Base-by-base conservation (phyloP, 2,113 vertebrate genomes). In the Stegastes partitus region DNA sequence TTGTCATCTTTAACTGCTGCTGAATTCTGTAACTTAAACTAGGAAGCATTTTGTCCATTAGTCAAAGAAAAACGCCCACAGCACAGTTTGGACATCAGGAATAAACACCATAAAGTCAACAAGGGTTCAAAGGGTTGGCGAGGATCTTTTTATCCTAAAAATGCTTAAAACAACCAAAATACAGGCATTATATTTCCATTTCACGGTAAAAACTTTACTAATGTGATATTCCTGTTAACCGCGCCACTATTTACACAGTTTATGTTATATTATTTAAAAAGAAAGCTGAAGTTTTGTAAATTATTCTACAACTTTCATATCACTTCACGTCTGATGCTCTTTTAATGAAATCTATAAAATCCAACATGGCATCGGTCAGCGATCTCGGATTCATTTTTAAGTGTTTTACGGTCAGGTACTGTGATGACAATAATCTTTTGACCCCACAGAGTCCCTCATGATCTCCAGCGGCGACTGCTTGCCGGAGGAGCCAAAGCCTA, bases 401-500 rank as follows among this genome's bases (percentile, higher is more conserved):
- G 0, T 39, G 34, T 21, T 42, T 11, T 45, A 37, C 58, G 63
- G 53, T 53, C 19, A 53, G 22, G 15, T 37, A 61, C 78, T 22
- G 3, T 37, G 22, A 63, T 83, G 77, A 95, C 83, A 69, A n/a
- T 16, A 3, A 42, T 57, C 11, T 54, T 76, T 83, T 95, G 81
- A 34, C 59, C 84, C 91, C 26, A 5, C 95, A 99, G 98, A 99
- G 85, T 23, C 85, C 39, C 94, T 96, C 66, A 94, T 97, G 93
- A 94, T 96, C 0, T 92, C 96, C 0, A 94, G 94, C 0, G 96
- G 94, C 23, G 95, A 95, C 87, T 96, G 96, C 67, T 77, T 97
- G 84, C 93, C 96, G 0, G 97, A 99, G 92, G 98, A 99, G 76
- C 90, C 93, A 22, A 99, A 99, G 83, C 98, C 97, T 10, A 99